Base-by-base conservation (phyloP, 2,797 vertebrate genomes). In the Rousettus madagascariensis region DNA sequence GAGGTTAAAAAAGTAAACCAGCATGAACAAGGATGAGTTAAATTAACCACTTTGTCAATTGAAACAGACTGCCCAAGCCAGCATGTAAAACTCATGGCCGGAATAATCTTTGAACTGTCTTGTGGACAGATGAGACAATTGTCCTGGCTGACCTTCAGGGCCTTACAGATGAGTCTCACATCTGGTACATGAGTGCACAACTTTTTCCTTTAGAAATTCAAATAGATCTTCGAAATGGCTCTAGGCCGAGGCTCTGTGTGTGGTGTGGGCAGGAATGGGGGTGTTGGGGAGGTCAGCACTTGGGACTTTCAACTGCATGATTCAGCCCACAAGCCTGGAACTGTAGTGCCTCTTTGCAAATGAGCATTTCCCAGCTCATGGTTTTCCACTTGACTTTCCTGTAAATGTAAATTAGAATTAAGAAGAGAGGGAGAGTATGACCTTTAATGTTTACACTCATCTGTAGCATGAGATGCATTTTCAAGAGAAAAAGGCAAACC, bases 321-420 rank as follows among this genome's bases (percentile, higher is more conserved):
- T 77, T 83, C 75, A 71, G 15, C 17, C 72, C 63, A 71, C 10
- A 83, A 61, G 13, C 33, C 68, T 91, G 51, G 5, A 93, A 82
- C 7, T 75, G 24, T 43, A 92, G 65, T 74, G 69, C 1, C 84
- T 86, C 71, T 55, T 78, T 97, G 41, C 38, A 95, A 82, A 65
- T 75, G 86, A 93, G 6, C 66, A 88, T 95, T 94, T 97, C 55
- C 92, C 38, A 95, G 94, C 17, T 95, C n/a, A 6, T 66, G 20
- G 41, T 72, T 92, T 95, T 95, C 85, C 17, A 0, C 33, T 82
- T 33, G 75, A 36, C 28, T 94, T 97, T 98, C 94, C 95, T 95
- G 86, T 96, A 97, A 97, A 97, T 97, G 94, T 63, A 95, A 95
- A 85, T 96, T 41, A 93, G 92, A 94, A 90, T 66, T 86, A 95